Conservation (phyloP, 2,113 vertebrate species). For the Solea senegalensis region DNA sequence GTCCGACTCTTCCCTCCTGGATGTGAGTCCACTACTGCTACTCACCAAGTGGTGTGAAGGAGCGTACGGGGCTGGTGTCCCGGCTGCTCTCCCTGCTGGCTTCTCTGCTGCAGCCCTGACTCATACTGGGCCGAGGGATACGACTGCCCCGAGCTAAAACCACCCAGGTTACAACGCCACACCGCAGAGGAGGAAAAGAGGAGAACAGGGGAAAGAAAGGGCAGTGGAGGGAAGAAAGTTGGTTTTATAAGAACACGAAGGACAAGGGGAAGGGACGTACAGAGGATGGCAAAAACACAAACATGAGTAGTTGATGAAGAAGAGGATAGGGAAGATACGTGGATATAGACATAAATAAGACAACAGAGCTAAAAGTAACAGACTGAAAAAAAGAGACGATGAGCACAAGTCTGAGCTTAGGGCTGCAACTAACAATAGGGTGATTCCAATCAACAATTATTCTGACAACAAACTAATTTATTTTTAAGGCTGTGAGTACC, state of each 20-base stretch:
- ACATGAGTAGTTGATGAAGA: constrained; percentile 49
- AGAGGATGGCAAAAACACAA: constrained; percentile 28
- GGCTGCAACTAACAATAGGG: neutral
- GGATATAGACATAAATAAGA: constrained; percentile 47
- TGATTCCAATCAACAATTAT: neutral
- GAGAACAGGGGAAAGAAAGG: constrained; percentile 57
- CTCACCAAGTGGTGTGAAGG: constrained; percentile 96
- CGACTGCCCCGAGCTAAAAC: constrained; percentile 92
- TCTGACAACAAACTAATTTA: no score
- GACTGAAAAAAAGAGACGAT: constrained; percentile 20
- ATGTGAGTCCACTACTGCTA: constrained; percentile 58
- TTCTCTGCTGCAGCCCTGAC: constrained; percentile 99
- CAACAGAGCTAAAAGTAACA: constrained; percentile 39
- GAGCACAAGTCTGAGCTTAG: neutral
- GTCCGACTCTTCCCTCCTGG: constrained; percentile 19
- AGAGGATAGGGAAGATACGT: constrained; percentile 36
- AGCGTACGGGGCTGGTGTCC: constrained; percentile 96
- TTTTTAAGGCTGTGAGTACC: no score
- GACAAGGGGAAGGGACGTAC: constrained; percentile 69
- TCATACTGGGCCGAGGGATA: constrained; percentile 98
- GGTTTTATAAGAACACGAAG: constrained; percentile 48
- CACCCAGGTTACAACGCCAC: constrained; percentile 63
- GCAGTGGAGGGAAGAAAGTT: constrained; percentile 59
- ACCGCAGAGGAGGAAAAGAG: constrained; percentile 45
- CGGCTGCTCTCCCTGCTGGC: constrained; percentile 98